A percentile compares a stretch with the other conserved stretches of the same genome.
Conservation (phyloP, 2,888 invertebrate genomes). For the Drosophila testacea region DNA sequence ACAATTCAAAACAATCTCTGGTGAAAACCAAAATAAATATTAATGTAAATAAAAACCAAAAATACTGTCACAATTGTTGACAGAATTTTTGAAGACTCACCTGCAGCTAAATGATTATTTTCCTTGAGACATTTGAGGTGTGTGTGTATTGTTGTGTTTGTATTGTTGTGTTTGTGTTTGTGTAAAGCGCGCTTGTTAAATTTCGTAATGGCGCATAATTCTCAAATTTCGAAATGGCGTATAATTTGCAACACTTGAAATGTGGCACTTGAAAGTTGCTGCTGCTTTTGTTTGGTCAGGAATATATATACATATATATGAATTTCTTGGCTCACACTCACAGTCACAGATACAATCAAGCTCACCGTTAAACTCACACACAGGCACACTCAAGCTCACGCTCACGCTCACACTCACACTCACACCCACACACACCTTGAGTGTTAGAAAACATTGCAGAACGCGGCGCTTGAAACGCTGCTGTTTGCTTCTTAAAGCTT, state of each 20-base stretch:
- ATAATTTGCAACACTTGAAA: constrained; percentile 55
- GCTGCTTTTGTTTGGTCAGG: constrained; percentile 50
- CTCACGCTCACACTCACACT: constrained; percentile 5
- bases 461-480: constrained; percentile 26
- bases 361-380: constrained; percentile 17
- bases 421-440: constrained; percentile 52
- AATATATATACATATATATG: background rate
- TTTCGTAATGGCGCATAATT: constrained; percentile 37
- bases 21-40: constrained; percentile 35
- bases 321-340: constrained; percentile 20
- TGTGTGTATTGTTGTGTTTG: constrained; percentile 1
- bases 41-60: constrained; percentile 3
- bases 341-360: constrained; percentile 24
- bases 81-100: constrained; percentile 16
- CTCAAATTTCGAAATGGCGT: constrained; percentile 27
- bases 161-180: constrained; percentile 5
- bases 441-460: constrained; percentile 60
- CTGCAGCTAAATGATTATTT: constrained; percentile 19
- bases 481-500: background rate
- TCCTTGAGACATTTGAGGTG: constrained; percentile 1
- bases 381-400: constrained; percentile 38
- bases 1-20: constrained; percentile 31
- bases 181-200: constrained; percentile 32
- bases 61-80: constrained; percentile 15
- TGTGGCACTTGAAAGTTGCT: constrained; percentile 35